Base-by-base conservation (phyloP, 2,113 vertebrate genomes). In the Theropithecus gelada region DNA sequence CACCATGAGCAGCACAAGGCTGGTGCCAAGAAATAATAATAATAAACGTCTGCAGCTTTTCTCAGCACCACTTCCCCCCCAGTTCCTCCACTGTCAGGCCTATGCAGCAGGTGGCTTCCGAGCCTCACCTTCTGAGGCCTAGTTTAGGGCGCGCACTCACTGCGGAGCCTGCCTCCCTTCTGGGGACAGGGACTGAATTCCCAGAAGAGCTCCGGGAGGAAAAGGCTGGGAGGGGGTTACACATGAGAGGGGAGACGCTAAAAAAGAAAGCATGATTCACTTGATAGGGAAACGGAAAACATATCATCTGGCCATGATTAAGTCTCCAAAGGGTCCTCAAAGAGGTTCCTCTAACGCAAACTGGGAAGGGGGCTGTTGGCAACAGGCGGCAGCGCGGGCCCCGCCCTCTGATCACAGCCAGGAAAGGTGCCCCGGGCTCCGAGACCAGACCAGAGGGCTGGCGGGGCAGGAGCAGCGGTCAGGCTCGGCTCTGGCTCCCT, bases 371-470 rank as follows among this genome's bases (percentile, higher is more conserved):
- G 59, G 35, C 16, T 11, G 76, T 6, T 32, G 22, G 32, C 81
- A 43, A 48, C 57, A 6, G 32, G 82, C 48, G 38, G 48, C 55
- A 2, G 59, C 10, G 7, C 10, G 35, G 50, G 35, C n/a, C 18
- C 38, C 3, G 27, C 20, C 43, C 50, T 12, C 23, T 0, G 52
- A 2, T 11, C 50, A 11, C 50, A 25, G 43, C 43, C 43, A 0
- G 4, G 12, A 38, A 18, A 27, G 38, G 18, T 16, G 66, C 50
- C n/a, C 35, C 35, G 30, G 25, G 25, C 38, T 64, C 61, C 23
- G 18, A 3, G 55, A 3, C 61, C 25, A 1, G 30, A 32, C 12
- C 45, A 0, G 72, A 18, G 5, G 11, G 0, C 0, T 30, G 55
- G 32, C 23, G 30, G n/a, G n/a, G 59, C n/a, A 25, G 25, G 43